phyloP scores from a whole-genome alignment of 2,797 vertebrate genomes.

The Takifugu ocellatus region DNA sequence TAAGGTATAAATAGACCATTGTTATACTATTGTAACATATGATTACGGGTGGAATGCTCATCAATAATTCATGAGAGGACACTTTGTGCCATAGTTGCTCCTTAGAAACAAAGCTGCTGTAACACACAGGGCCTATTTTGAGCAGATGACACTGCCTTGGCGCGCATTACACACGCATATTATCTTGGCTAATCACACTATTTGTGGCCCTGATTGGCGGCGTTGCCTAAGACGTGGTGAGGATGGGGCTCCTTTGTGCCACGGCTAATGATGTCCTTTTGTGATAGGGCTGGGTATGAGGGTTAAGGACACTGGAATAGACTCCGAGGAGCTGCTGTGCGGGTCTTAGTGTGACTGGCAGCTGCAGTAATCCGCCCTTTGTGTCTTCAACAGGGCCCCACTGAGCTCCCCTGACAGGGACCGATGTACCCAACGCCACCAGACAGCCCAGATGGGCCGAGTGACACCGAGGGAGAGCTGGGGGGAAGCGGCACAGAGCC shows the following conservation, averaged over 20 bases:
- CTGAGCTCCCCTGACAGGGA: constrained; percentile 75
- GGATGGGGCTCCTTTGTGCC: constrained; percentile 70
- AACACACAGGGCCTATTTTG: constrained; percentile 28
- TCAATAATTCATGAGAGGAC: background rate
- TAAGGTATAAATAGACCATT: constrained; percentile 4
- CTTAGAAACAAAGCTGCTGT: constrained; percentile 39
- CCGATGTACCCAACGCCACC: constrained; percentile 68
- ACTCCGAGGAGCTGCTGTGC: constrained; percentile 72
- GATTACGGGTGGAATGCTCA: background rate
- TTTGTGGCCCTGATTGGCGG: constrained; percentile 68
- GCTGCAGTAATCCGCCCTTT: constrained; percentile 84
- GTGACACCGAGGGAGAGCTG: constrained; percentile 51
- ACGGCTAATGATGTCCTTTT: constrained; percentile 80
- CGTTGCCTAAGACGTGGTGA: constrained; percentile 64
- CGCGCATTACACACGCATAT: constrained; percentile 69
- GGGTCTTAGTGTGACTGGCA: constrained; percentile 88
- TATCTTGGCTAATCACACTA: constrained; percentile 69
- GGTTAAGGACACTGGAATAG: constrained; percentile 78
- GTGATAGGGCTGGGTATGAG: constrained; percentile 67
- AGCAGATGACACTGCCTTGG: constrained; percentile 64
- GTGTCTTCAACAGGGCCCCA: constrained; percentile 77
- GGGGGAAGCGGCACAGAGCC: constrained; percentile 17
- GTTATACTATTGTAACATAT: background rate
- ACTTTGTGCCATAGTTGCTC: constrained; percentile 23
- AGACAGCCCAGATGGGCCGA: constrained; percentile 78